Conservation (phyloP, 2,113 vertebrate species). For the Ammodytes dubius region DNA sequence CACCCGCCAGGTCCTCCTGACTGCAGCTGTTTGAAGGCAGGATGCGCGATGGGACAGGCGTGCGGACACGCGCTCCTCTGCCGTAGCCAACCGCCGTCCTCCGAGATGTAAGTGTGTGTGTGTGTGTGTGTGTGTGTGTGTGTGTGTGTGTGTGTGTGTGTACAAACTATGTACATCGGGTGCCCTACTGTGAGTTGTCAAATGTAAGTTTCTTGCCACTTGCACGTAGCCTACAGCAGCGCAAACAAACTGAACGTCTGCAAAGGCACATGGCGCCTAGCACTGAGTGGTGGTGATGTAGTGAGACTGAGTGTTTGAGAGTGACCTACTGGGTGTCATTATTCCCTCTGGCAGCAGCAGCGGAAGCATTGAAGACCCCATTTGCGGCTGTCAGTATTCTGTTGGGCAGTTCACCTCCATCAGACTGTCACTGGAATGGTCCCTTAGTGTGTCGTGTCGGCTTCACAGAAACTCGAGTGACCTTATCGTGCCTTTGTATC, state of each 20-base stretch:
- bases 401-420: neutral
- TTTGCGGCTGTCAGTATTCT: slow-evolving; percentile 15
- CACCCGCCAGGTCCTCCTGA: slow-evolving; percentile 37
- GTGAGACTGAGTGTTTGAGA: slow-evolving; percentile 15
- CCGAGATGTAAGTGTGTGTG: slow-evolving; percentile 89
- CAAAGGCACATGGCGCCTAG: slow-evolving; percentile 46
- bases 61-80: slow-evolving; percentile 98
- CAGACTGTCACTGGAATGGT: slow-evolving; percentile 17
- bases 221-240: neutral
- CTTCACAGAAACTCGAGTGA: slow-evolving; percentile 33
- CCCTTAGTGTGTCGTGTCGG: neutral
- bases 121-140: slow-evolving; percentile 91
- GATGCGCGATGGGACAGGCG: slow-evolving; percentile 97
- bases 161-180: slow-evolving; percentile 13
- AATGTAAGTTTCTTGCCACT: slow-evolving; percentile 2
- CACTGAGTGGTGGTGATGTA: slow-evolving; percentile 25
- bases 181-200: neutral
- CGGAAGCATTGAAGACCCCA: slow-evolving; percentile 18
- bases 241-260: neutral
- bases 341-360: slow-evolving; percentile 17
- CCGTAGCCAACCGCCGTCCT: slow-evolving; percentile 92
- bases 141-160: slow-evolving; percentile 88
- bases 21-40: slow-evolving; percentile 84
- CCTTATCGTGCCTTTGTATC: slow-evolving; percentile 35
- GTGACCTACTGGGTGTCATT: slow-evolving; percentile 61